These are phyloP conservation scores for Acanthochromis polyacanthus DNA, from an alignment of 2,113 vertebrate genomes.

Conservation along the genomic window DNA sequence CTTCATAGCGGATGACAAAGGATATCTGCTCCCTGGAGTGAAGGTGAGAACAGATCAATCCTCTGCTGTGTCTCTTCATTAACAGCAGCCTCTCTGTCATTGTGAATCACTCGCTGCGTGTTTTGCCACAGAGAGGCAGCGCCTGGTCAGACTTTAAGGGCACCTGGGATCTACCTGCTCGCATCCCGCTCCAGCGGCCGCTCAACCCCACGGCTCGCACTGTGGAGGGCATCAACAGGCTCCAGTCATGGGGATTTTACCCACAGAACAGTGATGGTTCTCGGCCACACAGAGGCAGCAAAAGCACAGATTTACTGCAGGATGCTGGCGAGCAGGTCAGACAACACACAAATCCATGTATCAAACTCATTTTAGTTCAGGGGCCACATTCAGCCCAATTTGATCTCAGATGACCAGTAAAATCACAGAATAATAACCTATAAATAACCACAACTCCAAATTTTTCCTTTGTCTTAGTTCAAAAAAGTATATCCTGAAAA, in stretches of 20 bases:
- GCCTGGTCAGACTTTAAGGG: constrained; percentile 81
- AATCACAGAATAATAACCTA: too few species aligned
- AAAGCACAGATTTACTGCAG: not conserved
- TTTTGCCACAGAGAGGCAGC: constrained; percentile 56
- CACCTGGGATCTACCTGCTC: constrained; percentile 82
- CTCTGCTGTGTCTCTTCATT: not conserved
- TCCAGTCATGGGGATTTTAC: constrained; percentile 62
- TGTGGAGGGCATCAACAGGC: constrained; percentile 66
- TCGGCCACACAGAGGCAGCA: constrained; percentile 38
- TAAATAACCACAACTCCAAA: too few species aligned
- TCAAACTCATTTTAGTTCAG: too few species aligned
- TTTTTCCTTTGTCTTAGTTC: too few species aligned
- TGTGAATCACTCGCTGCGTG: not conserved
- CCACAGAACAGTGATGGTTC: constrained; percentile 16
- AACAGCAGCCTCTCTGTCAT: not conserved
- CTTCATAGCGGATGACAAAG: constrained; percentile 78
- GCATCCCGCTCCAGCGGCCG: constrained; percentile 45
- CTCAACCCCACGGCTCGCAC: constrained; percentile 75
- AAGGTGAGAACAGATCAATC: constrained; percentile 64
- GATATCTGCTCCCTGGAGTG: constrained; percentile 78
- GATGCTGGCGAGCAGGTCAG: constrained; percentile 41
- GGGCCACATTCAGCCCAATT: too few species aligned
- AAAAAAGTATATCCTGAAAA: too few species aligned
- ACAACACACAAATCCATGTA: not conserved
- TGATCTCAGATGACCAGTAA: too few species aligned